Evolutionary conservation across 2,113 vertebrate genomes (phyloP).

Genomic region (Pelodiscus sinensis): DNA sequence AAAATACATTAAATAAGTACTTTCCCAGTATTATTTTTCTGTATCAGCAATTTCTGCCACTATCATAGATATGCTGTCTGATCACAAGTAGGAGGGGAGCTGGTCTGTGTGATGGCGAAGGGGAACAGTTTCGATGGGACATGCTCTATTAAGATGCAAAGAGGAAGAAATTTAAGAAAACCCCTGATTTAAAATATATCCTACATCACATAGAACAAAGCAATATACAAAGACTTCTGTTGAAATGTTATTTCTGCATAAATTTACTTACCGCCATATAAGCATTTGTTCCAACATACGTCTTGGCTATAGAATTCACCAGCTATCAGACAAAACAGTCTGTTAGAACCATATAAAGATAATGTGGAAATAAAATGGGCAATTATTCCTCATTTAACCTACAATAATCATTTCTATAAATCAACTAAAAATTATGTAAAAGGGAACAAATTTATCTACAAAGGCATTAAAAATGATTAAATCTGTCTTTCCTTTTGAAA

Average conservation of each 20-base stretch:
- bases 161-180: slow-evolving; percentile 7
- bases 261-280: slow-evolving; percentile 97
- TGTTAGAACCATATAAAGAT: slow-evolving; percentile 86
- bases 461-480: slow-evolving; percentile 83
- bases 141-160: background rate
- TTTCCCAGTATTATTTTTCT: background rate
- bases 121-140: background rate
- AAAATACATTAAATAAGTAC: background rate
- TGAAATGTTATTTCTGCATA: slow-evolving; percentile 65
- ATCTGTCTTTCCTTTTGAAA: slow-evolving; percentile 68
- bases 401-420: slow-evolving; percentile 82
- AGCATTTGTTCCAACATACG: slow-evolving; percentile 98
- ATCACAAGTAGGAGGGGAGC: background rate
- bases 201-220: background rate
- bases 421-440: slow-evolving; percentile 84
- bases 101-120: background rate
- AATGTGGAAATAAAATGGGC: slow-evolving; percentile 87
- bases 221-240: slow-evolving; percentile 44
- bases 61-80: fast-evolving
- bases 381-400: slow-evolving; percentile 89
- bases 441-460: slow-evolving; percentile 78
- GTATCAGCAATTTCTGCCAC: fast-evolving
- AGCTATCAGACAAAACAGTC: slow-evolving; percentile 89
- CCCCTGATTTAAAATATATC: background rate
- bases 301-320: slow-evolving; percentile 99